A percentile compares a stretch with the other conserved stretches of the same genome.
Evolutionary conservation across 2,888 invertebrate genomes (phyloP).

Genomic region (Drosophila borealis): DNA sequence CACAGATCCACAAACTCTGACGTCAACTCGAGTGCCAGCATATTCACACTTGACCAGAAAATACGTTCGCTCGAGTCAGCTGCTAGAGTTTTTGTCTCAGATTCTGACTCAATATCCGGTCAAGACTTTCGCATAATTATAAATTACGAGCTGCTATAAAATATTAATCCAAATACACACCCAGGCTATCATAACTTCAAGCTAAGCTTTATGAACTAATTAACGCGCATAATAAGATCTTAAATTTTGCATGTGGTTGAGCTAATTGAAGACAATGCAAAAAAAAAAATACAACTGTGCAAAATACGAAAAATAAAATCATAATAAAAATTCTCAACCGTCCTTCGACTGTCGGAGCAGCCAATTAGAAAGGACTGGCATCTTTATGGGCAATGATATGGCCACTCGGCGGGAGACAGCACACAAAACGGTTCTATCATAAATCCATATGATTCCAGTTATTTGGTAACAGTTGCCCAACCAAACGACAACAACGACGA

Average conservation of each 20-base stretch:
- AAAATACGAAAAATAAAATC: conserved; percentile 13
- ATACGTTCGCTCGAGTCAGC: neutral
- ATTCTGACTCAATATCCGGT: conserved; percentile 50
- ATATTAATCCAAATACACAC: conserved; percentile 18
- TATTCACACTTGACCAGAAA: conserved; percentile 38
- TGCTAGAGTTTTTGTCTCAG: neutral
- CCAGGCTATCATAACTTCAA: conserved; percentile 23
- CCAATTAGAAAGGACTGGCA: conserved; percentile 59
- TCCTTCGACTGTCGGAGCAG: conserved; percentile 43
- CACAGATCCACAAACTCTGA: conserved; percentile 23
- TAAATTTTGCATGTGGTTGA: conserved; percentile 12
- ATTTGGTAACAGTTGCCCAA: conserved; percentile 66
- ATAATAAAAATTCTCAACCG: conserved; percentile 28
- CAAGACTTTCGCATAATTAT: conserved; percentile 17
- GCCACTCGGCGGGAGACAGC: neutral
- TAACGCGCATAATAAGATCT: conserved; percentile 28
- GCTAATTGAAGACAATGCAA: conserved; percentile 28
- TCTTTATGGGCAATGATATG: conserved; percentile 29
- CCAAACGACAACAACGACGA: conserved; percentile 32
- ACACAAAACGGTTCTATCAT: conserved; percentile 48
- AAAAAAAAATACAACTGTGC: neutral
- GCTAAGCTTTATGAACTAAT: conserved; percentile 44
- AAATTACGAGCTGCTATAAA: conserved; percentile 14
- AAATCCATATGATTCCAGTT: conserved; percentile 59
- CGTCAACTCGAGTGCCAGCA: conserved; percentile 39